Percentiles rank a stretch among this genome's conserved stretches.
phyloP scores from a whole-genome alignment of 2,113 vertebrate species.

The Rhabdornis inornatus region DNA sequence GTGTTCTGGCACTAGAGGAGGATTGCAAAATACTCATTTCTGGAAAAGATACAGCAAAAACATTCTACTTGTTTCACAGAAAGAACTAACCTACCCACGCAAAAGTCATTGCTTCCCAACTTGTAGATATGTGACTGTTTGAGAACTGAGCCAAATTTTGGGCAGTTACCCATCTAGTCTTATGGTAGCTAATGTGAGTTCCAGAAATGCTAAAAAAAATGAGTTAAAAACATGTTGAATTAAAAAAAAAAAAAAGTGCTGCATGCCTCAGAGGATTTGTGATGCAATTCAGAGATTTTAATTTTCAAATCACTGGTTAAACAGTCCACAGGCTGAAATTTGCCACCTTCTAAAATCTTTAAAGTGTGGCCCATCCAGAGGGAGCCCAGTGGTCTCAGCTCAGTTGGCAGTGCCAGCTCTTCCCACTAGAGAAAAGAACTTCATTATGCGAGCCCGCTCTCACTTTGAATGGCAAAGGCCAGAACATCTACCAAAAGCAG shows the following conservation, averaged over 20 bases:
- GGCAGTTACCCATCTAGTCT: neutral
- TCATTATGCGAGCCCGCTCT: too few species aligned
- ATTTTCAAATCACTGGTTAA: neutral
- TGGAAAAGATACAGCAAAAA: constrained; percentile 43
- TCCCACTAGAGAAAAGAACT: neutral
- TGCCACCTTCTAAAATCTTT: neutral
- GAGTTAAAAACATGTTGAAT: neutral
- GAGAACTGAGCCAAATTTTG: neutral
- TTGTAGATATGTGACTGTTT: neutral
- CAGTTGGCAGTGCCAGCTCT: neutral
- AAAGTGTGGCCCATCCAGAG: neutral
- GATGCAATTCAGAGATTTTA: neutral
- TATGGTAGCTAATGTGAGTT: neutral
- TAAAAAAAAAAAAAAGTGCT: neutral
- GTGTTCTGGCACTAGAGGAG: neutral
- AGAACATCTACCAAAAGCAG: neutral
- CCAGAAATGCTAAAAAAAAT: neutral
- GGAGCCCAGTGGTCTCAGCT: neutral
- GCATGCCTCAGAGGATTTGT: neutral
- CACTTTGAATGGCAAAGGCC: neutral
- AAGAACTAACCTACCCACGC: neutral
- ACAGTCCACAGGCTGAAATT: neutral
- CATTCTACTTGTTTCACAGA: neutral
- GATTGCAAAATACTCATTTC: constrained; percentile 1
- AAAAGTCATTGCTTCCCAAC: neutral